Conservation (phyloP, 1,140 invertebrate genomes). For the Pseudobourletiella spinata region DNA sequence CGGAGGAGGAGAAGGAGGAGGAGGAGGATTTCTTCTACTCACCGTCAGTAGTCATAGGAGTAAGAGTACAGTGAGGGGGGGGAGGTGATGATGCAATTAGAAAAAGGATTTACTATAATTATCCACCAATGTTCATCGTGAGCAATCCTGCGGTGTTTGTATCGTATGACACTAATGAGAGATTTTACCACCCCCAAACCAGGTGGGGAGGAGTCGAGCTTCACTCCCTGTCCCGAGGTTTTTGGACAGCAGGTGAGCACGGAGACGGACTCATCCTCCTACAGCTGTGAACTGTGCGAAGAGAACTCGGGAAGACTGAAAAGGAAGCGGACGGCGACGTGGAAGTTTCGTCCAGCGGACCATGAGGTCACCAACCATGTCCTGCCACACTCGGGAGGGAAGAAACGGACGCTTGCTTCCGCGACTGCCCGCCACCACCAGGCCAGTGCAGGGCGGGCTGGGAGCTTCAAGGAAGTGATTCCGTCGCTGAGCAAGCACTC, state of each 20-base stretch:
- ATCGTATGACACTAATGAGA: too few relatives aligned
- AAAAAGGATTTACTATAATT: too few relatives aligned
- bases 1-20: too few relatives aligned
- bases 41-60: too few relatives aligned
- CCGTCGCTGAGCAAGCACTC: background rate
- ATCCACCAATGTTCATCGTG: too few relatives aligned
- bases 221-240: background rate
- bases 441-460: background rate
- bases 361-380: background rate
- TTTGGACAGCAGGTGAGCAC: constrained; percentile 8
- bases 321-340: constrained; percentile 12
- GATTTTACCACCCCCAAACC: too few relatives aligned
- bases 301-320: constrained; percentile 14
- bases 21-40: too few relatives aligned
- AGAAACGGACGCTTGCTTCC: background rate
- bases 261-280: constrained; percentile 65
- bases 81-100: too few relatives aligned
- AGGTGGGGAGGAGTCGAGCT: constrained; percentile 1
- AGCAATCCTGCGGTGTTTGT: too few relatives aligned
- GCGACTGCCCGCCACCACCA: background rate
- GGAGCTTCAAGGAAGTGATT: background rate
- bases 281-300: constrained; percentile 58
- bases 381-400: background rate
- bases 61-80: too few relatives aligned
- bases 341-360: background rate